phyloP scores from a whole-genome alignment of 2,888 invertebrate genomes.

The Cephalotes varians region DNA sequence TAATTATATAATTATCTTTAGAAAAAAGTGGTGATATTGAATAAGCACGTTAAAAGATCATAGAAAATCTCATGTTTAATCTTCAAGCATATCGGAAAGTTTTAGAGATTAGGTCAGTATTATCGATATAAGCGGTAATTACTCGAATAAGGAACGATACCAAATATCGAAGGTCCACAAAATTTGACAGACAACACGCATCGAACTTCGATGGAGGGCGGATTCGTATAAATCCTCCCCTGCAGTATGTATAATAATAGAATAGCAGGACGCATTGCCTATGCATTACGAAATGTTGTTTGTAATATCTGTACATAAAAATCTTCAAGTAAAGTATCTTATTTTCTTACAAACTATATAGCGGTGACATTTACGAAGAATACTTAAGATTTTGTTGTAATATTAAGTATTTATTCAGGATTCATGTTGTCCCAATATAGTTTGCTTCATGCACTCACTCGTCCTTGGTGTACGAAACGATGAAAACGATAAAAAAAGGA shows the following conservation, averaged over 20 bases:
- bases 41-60: not conserved
- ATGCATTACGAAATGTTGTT: conserved; percentile 78
- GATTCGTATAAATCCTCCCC: conserved; percentile 66
- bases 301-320: conserved; percentile 85
- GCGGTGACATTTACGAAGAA: conserved; percentile 80
- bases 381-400: conserved; percentile 81
- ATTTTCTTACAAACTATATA: conserved; percentile 85
- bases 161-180: conserved; percentile 28
- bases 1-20: not conserved
- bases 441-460: conserved; percentile 77
- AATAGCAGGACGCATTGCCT: conserved; percentile 77
- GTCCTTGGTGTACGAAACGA: conserved; percentile 73
- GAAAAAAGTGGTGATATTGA: not conserved
- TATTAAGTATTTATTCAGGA: conserved; percentile 81
- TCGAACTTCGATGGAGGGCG: conserved; percentile 49
- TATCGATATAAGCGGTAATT: conserved; percentile 47
- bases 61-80: conserved; percentile 3
- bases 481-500: conserved; percentile 34
- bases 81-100: not conserved
- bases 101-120: conserved; percentile 19
- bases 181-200: conserved; percentile 26
- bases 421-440: conserved; percentile 80
- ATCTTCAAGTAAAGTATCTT: conserved; percentile 83
- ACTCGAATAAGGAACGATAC: not conserved
- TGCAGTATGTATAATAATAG: conserved; percentile 74